A percentile compares a stretch with the other conserved stretches of the same genome.
Conservation (phyloP, 1,140 invertebrate genomes). For the Micrasema minimum region DNA sequence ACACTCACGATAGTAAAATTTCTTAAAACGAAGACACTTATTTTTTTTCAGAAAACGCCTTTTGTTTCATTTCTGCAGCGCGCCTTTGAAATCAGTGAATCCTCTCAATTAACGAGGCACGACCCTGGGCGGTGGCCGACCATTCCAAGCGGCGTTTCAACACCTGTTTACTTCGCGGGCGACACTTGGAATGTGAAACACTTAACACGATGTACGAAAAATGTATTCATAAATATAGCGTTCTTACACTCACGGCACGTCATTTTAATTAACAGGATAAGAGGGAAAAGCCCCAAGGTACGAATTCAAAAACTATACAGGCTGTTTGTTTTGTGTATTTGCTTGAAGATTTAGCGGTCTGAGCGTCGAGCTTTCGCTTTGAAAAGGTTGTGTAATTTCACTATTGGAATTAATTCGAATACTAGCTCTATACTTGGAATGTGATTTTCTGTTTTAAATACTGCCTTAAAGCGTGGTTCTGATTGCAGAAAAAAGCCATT, state of each 20-base stretch:
- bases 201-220: slow-evolving; percentile 28
- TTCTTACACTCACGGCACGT: slow-evolving; percentile 10
- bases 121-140: slow-evolving; percentile 22
- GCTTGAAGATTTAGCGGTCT: too few species aligned
- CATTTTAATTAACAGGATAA: slow-evolving; percentile 35
- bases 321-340: too few species aligned
- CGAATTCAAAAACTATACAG: slow-evolving; percentile 6
- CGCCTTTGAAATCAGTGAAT: slow-evolving; percentile 7
- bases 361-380: too few species aligned
- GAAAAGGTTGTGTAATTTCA: too few species aligned
- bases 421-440: too few species aligned
- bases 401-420: too few species aligned
- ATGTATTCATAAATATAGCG: slow-evolving; percentile 25
- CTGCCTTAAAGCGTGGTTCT: too few species aligned
- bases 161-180: slow-evolving; percentile 21
- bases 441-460: too few species aligned
- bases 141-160: slow-evolving; percentile 32
- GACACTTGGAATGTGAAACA: slow-evolving; percentile 33
- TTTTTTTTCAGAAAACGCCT: too few species aligned
- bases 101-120: slow-evolving; percentile 30
- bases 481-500: too few species aligned
- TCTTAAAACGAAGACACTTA: too few species aligned
- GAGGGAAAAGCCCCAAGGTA: slow-evolving; percentile 5
- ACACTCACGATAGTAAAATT: too few species aligned
- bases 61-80: not conserved